These are phyloP conservation scores for Dynastes tityus DNA, from an alignment of 2,888 invertebrate genomes.

Conservation along the genomic window DNA sequence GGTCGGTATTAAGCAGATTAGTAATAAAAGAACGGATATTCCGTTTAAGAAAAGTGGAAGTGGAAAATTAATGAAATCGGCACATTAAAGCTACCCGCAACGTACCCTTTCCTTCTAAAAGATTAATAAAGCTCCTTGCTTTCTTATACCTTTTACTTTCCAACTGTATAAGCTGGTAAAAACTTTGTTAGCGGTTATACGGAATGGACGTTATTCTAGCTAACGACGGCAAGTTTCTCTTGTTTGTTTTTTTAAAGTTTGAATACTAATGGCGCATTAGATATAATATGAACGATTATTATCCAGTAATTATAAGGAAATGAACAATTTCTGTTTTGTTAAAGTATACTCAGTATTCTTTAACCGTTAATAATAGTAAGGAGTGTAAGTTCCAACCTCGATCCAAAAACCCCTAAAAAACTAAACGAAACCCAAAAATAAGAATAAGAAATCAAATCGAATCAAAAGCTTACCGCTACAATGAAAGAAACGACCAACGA, in stretches of 20 bases:
- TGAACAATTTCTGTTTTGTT: no score
- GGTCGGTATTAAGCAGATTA: constrained; percentile 31
- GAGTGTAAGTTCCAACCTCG: no score
- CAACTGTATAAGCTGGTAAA: background rate
- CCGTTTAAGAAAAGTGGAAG: constrained; percentile 24
- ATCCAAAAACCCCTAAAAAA: no score
- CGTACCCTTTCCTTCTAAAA: constrained; percentile 15
- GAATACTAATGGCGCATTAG: no score
- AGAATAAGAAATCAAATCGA: no score
- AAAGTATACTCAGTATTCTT: no score
- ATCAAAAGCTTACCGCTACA: no score
- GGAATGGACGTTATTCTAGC: background rate
- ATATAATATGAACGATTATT: no score
- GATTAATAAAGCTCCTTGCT: constrained; percentile 19
- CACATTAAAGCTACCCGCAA: constrained; percentile 20
- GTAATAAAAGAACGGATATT: constrained; percentile 36
- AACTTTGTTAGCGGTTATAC: background rate
- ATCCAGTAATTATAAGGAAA: no score
- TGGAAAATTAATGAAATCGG: constrained; percentile 30
- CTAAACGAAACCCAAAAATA: no score
- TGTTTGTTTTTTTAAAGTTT: background rate
- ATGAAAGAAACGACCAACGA: no score
- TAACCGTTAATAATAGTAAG: no score
- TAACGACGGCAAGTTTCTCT: background rate
- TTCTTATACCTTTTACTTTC: background rate